Conservation (phyloP, 2,888 invertebrate species). For the Drosophila pegasa region DNA sequence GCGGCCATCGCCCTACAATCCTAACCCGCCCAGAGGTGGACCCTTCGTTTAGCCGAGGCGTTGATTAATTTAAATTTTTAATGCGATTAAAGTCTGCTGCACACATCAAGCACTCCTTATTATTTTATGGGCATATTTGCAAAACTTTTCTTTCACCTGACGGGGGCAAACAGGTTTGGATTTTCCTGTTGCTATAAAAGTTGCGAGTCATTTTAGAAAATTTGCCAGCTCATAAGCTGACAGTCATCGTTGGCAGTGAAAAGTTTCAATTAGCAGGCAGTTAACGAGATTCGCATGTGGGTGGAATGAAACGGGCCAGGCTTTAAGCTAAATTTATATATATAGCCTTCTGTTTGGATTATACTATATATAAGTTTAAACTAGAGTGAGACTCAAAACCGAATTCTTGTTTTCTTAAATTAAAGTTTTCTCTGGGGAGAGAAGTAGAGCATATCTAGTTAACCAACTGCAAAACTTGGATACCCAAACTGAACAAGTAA, state of each 20-base stretch:
- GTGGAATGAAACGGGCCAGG: no score
- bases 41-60: background rate
- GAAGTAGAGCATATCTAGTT: no score
- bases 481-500: no score
- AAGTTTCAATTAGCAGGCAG: background rate
- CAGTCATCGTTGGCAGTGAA: slow-evolving; percentile 4
- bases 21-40: background rate
- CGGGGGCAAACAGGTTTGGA: background rate
- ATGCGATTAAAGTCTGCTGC: slow-evolving; percentile 1
- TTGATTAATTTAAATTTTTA: background rate
- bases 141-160: background rate
- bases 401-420: background rate
- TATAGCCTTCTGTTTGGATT: background rate
- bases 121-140: background rate
- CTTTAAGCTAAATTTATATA: background rate
- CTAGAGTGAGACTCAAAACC: background rate
- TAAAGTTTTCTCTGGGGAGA: background rate
- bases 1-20: slow-evolving; percentile 4
- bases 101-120: background rate
- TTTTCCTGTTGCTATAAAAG: background rate
- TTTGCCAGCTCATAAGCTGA: background rate
- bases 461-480: no score
- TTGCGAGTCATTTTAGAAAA: background rate
- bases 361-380: background rate
- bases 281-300: background rate